phyloP scores from a whole-genome alignment of 2,113 vertebrate species.

The Steatornis caripensis region DNA sequence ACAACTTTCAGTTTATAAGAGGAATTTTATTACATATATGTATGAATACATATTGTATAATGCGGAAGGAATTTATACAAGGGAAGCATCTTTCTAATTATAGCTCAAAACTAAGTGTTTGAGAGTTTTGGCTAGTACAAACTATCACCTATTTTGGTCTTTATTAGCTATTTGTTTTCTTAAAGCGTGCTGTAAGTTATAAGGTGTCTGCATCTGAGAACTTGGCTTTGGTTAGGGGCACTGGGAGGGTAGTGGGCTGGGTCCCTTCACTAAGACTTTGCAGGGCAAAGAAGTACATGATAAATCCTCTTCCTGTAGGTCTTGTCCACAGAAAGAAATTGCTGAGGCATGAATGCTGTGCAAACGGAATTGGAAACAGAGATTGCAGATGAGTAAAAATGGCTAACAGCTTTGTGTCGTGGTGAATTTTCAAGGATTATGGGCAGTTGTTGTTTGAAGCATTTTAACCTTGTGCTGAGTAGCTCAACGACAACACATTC shows the following conservation, averaged over 20 bases:
- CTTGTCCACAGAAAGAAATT: neutral
- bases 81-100: neutral
- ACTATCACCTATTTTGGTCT: neutral
- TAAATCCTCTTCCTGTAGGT: neutral
- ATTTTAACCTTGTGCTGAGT: neutral
- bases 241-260: fast-evolving
- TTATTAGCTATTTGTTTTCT: neutral
- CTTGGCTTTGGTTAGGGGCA: neutral
- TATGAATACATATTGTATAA: neutral
- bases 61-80: neutral
- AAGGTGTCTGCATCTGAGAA: neutral
- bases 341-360: neutral
- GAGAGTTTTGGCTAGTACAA: neutral
- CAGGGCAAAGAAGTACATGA: neutral
- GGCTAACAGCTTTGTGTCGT: neutral
- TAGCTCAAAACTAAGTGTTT: neutral
- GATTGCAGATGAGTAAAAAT: neutral
- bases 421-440: neutral
- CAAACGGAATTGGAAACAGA: neutral
- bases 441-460: neutral
- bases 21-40: neutral
- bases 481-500: neutral
- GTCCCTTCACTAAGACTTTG: neutral
- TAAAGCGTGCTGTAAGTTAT: neutral
- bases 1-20: neutral